Evolutionary conservation across 2,888 invertebrate genomes (phyloP).

Genomic region (Xestobium rufovillosum): DNA sequence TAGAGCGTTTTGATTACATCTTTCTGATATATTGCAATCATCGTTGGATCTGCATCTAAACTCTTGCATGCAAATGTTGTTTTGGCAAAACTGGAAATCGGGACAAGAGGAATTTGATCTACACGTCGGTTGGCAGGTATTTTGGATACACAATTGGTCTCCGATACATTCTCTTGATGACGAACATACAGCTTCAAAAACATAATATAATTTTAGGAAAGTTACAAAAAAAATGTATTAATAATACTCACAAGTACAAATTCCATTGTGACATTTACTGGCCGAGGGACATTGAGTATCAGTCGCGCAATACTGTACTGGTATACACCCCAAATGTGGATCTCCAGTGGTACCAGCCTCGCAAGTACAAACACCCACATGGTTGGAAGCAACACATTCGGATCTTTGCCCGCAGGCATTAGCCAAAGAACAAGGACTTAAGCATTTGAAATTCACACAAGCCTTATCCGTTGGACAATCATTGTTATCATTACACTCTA

Average conservation of each 20-base stretch:
- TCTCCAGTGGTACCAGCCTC: slow-evolving; percentile 78
- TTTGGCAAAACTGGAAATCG: slow-evolving; percentile 74
- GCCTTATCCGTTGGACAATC: slow-evolving; percentile 66
- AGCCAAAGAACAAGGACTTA: slow-evolving; percentile 71
- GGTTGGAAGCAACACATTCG: slow-evolving; percentile 66
- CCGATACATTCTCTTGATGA: slow-evolving; percentile 77
- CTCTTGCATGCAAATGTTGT: slow-evolving; percentile 79
- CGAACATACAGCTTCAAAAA: slow-evolving; percentile 59
- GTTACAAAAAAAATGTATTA: not conserved
- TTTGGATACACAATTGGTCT: slow-evolving; percentile 79
- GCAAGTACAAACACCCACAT: slow-evolving; percentile 78
- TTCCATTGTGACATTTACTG: slow-evolving; percentile 73
- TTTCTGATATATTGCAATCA: slow-evolving; percentile 68
- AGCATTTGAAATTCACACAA: slow-evolving; percentile 72
- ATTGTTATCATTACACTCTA: slow-evolving; percentile 71
- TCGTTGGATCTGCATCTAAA: slow-evolving; percentile 62
- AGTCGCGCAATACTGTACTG: slow-evolving; percentile 72
- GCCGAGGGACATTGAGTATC: slow-evolving; percentile 79
- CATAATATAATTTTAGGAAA: slow-evolving; percentile 1
- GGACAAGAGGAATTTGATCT: slow-evolving; percentile 74
- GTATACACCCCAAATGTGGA: slow-evolving; percentile 76
- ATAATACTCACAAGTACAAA: slow-evolving; percentile 66
- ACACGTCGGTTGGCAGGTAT: slow-evolving; percentile 79
- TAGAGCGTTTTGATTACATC: slow-evolving; percentile 59
- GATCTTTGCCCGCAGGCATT: slow-evolving; percentile 80